Evolutionary conservation across 2,888 invertebrate genomes (phyloP).

Genomic region (Syrphus vitripennis): DNA sequence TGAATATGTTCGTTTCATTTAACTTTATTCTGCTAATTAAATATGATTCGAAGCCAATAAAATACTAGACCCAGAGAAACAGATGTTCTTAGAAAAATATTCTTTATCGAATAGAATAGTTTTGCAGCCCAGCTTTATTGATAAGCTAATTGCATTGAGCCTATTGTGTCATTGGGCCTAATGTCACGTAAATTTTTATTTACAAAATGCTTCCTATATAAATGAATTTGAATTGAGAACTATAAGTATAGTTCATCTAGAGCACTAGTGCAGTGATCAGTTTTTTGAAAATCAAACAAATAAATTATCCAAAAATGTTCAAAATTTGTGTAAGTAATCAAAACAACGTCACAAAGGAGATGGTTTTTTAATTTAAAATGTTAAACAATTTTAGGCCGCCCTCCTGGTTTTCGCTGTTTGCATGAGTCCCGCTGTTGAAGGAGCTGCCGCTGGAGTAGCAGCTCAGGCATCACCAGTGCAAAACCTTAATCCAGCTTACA

Average conservation of each 20-base stretch:
- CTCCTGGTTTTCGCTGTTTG: constrained; percentile 53
- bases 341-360: background rate
- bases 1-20: background rate
- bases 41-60: background rate
- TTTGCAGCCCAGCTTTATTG: constrained; percentile 22
- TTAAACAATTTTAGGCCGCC: constrained; percentile 10
- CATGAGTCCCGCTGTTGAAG: constrained; percentile 20
- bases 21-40: background rate
- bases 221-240: constrained; percentile 19
- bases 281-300: background rate
- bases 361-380: background rate
- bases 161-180: background rate
- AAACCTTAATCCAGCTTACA: constrained; percentile 72
- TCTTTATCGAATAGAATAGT: constrained; percentile 49
- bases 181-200: constrained; percentile 59
- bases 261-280: constrained; percentile 28
- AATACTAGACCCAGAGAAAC: background rate
- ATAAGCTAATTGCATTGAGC: constrained; percentile 24
- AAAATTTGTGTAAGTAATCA: constrained; percentile 53
- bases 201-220: constrained; percentile 46
- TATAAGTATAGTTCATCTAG: constrained; percentile 45
- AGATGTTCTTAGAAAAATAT: constrained; percentile 45
- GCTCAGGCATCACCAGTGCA: constrained; percentile 76
- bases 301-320: constrained; percentile 33
- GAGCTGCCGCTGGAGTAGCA: constrained; percentile 74